phyloP scores from a whole-genome alignment of 1,140 invertebrate species.

The Hydropsyche tenuis region DNA sequence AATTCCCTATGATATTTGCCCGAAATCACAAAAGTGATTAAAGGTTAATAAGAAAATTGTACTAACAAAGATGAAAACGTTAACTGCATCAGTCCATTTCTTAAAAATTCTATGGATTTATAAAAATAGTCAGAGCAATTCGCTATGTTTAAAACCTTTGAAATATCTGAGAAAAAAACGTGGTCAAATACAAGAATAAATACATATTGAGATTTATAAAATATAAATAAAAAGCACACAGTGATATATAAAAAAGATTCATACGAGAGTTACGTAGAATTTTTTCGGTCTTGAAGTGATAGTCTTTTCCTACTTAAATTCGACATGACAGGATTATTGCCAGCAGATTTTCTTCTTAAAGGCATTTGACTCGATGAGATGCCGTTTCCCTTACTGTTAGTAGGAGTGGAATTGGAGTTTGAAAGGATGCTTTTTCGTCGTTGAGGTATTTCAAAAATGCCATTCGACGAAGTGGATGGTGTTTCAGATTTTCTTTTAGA shows the following conservation, averaged over 20 bases:
- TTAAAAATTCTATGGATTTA: constrained; percentile 7
- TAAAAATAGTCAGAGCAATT: constrained; percentile 6
- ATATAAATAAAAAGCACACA: constrained; percentile 11
- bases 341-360: constrained; percentile 47
- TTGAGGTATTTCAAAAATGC: constrained; percentile 35
- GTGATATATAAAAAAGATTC: constrained; percentile 4
- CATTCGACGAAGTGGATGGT: neutral
- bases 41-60: constrained; percentile 4
- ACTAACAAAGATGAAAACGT: neutral
- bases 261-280: constrained; percentile 56
- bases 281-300: constrained; percentile 60
- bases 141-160: no score
- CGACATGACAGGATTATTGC: constrained; percentile 44
- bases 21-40: neutral
- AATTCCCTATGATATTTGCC: no score
- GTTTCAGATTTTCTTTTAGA: constrained; percentile 54
- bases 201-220: neutral
- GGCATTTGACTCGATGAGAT: constrained; percentile 35
- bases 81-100: constrained; percentile 3
- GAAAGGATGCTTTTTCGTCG: constrained; percentile 40
- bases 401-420: neutral
- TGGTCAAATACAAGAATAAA: no score
- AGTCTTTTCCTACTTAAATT: constrained; percentile 59
- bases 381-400: neutral
- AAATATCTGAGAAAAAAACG: no score